These are phyloP conservation scores for Folsomia manolachei DNA, from an alignment of 2,888 invertebrate species.

Conservation along the genomic window DNA sequence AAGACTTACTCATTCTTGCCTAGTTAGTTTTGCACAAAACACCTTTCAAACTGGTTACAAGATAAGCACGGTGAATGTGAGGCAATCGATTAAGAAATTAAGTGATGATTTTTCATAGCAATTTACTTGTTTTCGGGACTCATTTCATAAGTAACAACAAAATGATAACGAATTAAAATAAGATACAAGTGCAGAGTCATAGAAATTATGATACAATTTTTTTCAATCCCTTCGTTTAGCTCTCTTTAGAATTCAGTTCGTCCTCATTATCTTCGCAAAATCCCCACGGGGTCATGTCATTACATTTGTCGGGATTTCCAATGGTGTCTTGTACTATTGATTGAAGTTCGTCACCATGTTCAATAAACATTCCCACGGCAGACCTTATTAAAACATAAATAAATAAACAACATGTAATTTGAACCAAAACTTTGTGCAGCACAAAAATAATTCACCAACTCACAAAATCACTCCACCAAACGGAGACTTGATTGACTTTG, in stretches of 20 bases:
- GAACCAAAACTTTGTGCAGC: background rate
- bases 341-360: slow-evolving; percentile 38
- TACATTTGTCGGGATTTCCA: slow-evolving; percentile 46
- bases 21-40: no score
- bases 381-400: slow-evolving; percentile 26
- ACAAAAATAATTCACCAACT: slow-evolving; percentile 10
- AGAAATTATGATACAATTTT: no score
- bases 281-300: slow-evolving; percentile 34
- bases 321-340: slow-evolving; percentile 39
- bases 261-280: slow-evolving; percentile 28
- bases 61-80: no score
- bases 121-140: no score
- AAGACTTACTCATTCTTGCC: no score
- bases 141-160: no score
- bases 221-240: no score
- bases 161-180: no score
- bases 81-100: no score
- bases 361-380: slow-evolving; percentile 35
- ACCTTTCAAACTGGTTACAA: no score
- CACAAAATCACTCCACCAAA: slow-evolving; percentile 45
- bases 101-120: no score
- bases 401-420: background rate
- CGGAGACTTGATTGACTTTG: slow-evolving; percentile 37
- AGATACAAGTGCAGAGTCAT: no score
- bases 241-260: background rate